Base-by-base conservation (phyloP, 2,797 vertebrate genomes). In the Ispidina picta region DNA sequence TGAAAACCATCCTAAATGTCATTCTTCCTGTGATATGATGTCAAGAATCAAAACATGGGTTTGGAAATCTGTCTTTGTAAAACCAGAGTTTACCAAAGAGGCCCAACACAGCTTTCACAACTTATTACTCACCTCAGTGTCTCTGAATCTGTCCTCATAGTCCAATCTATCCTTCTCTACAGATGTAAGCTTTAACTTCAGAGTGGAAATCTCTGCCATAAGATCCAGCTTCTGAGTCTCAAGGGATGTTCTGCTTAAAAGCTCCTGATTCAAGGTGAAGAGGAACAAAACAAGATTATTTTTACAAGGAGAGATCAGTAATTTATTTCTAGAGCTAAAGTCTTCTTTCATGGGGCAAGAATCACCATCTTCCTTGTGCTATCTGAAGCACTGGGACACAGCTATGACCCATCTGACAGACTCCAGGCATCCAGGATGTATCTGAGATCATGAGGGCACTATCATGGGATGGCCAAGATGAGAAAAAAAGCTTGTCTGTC, bases 161-260 rank as follows among this genome's bases (percentile, higher is more conserved):
- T 99, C 98, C 64, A 98, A 81, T 68, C 98, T 97, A 65, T 99
- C 98, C 93, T 98, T 99, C 88, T 99, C 98, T 54, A 99, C 97
- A 49, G 98, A 90, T 0, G 98, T 98, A 86, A 99, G 97, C 87
- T 99, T 99, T 88, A 99, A 96, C 96, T 99, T 99, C 76, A 99
- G 96, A 94, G 98, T 99, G 87, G 99, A 99, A 93, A 99, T 95
- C 96, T 99, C 99, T 21, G 99, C 98, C 96, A 99, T 98, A 75
- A 99, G 98, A 55, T 99, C 99, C 52, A 99, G 89, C 94, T 99
- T 99, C 97, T 99, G 99, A 58, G 97, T 99, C 97, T 99, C 99
- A 85, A 99, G 97, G 8, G 98, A 93, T 13, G 98, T 98, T 95
- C 99, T 98, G 95, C 98, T 99, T 89, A 99, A 89, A 71, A 99